phyloP scores from a whole-genome alignment of 2,113 vertebrate genomes.

The Scytalopus superciliaris region DNA sequence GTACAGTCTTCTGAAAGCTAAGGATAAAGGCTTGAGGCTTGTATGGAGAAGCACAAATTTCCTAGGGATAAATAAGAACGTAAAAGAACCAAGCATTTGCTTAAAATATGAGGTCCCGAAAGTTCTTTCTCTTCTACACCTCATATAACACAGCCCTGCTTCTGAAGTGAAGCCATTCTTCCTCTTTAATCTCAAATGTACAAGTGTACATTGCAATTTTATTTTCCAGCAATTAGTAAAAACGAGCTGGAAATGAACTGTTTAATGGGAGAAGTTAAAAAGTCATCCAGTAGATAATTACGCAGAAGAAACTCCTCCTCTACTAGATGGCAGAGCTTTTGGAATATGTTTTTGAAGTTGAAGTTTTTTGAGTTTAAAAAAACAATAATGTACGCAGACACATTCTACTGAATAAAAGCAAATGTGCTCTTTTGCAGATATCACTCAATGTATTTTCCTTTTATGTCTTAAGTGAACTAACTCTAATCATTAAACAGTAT shows the following conservation, averaged over 20 bases:
- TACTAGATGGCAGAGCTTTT: neutral
- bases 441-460: neutral
- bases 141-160: neutral
- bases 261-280: neutral
- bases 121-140: neutral
- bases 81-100: neutral
- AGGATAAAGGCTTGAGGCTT: neutral
- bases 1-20: neutral
- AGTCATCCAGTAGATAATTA: neutral
- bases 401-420: neutral
- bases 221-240: neutral
- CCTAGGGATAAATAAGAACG: neutral
- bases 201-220: neutral
- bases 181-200: neutral
- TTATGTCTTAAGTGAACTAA: neutral
- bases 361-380: neutral
- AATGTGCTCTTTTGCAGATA: neutral
- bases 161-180: neutral
- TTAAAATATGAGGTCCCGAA: neutral
- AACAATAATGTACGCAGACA: neutral
- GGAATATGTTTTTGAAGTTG: neutral
- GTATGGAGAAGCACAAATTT: neutral
- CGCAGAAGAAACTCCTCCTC: neutral
- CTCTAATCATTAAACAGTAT: neutral
- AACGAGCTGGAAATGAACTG: neutral